Percentiles rank a stretch among this genome's conserved stretches.
These are phyloP conservation scores for Lasioglossum figueresi DNA, from an alignment of 2,888 invertebrate genomes.

Conservation along the genomic window DNA sequence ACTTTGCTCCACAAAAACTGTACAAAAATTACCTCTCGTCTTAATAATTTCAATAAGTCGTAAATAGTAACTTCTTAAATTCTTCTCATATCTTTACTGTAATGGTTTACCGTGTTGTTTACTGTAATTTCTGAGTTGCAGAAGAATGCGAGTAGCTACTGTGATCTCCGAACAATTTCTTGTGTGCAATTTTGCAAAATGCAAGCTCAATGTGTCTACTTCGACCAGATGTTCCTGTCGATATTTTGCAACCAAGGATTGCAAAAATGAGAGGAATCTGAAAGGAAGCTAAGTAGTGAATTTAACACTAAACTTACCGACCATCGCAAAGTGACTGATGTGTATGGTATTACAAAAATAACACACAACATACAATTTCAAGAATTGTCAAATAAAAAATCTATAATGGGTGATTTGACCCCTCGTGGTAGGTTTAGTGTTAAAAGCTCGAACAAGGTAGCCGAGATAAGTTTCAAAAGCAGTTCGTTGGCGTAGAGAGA, in stretches of 20 bases:
- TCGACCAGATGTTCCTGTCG: neutral
- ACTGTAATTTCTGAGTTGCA: too few species aligned
- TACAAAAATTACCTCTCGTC: neutral
- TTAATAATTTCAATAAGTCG: neutral
- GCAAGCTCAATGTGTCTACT: neutral
- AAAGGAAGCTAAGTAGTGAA: neutral
- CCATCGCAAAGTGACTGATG: too few species aligned
- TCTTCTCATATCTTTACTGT: neutral
- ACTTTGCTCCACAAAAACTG: neutral
- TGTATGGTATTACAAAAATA: too few species aligned
- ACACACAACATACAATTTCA: too few species aligned
- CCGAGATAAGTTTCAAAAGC: neutral
- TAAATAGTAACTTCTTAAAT: neutral
- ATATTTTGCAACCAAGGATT: neutral
- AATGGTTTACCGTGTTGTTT: neutral
- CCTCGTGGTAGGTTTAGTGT: too few species aligned
- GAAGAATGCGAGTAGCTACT: neutral
- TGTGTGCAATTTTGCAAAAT: neutral
- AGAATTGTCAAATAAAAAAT: too few species aligned
- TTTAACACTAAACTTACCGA: neutral
- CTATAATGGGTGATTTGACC: too few species aligned
- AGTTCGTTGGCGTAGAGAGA: neutral
- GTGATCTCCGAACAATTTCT: neutral
- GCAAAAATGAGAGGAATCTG: neutral
- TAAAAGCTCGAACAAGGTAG: neutral